Evolutionary conservation across 2,113 vertebrate genomes (phyloP), one percentile per base, ranked within the genome.

Genomic region (Sardina pilchardus): DNA sequence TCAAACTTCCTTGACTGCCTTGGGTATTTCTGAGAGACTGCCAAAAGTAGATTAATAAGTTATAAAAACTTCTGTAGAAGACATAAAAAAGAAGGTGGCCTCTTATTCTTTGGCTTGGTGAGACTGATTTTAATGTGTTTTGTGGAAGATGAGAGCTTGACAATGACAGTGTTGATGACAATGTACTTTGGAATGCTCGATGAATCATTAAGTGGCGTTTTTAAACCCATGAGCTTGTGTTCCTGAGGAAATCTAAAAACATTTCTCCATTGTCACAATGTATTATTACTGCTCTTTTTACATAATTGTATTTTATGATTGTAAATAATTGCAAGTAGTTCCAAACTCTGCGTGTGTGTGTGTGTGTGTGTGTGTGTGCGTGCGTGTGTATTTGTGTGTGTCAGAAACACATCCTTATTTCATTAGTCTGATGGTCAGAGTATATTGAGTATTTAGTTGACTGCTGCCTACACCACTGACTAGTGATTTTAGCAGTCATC

Each of bases 1-100:
- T 71, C 63, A 71, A 71, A 71, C 63, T 71, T 71, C 30, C 8
- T 71, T 71, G 63, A 71, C 1, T n/a, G 59, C 24, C 59, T 4
- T 26, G 59, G 9, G 63, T 26, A 71, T 71, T 71, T 71, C 47
- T 43, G 48, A 34, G 50, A 59, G 53, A 87, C 1, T 81, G 75
- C 42, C 71, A 24, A 80, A 43, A 71, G 26, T 71, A 71, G 26
- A 71, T 71, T 71, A 71, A 34, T 71, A 34, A 12, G 26, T 71
- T 71, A 71, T 71, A 71, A 71, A 30, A 71, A 71, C 26, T 30
- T 71, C 26, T 30, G 26, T 16, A 10, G 63, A 34, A 71, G 63
- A 71, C 63, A 71, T 71, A 71, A 71, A 71, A 63, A 71, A 71
- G 26, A 71, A 71, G 63, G 63, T 71, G 26, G 63, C 63, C 63